These are phyloP conservation scores for Loris lydekkerianus DNA, from an alignment of 2,797 vertebrate genomes.

Conservation along the genomic window DNA sequence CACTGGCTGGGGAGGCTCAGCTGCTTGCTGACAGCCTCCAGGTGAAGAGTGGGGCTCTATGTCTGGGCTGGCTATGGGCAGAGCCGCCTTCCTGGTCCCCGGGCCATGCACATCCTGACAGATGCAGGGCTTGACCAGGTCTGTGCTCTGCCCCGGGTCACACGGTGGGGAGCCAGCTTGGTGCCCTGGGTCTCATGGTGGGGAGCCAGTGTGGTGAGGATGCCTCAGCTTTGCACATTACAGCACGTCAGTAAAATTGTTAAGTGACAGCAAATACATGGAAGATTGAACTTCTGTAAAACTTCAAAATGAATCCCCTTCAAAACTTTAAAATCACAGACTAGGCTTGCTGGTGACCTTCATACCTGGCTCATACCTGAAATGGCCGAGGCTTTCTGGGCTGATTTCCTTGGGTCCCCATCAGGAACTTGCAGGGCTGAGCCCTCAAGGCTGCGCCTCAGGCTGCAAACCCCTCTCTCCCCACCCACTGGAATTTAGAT, in stretches of 20 bases:
- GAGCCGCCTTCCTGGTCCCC: accelerated
- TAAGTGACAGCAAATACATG: too few relatives aligned
- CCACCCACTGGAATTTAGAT: accelerated
- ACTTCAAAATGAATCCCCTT: background rate
- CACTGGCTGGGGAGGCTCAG: background rate
- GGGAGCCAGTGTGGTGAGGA: too few relatives aligned
- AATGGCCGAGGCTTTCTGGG: background rate
- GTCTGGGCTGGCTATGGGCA: accelerated
- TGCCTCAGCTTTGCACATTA: accelerated
- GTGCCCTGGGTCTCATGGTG: accelerated
- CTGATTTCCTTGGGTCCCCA: accelerated
- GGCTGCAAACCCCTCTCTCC: background rate
- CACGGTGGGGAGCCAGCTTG: too few relatives aligned
- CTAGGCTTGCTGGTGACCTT: background rate
- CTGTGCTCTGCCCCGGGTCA: accelerated
- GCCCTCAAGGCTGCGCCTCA: too few relatives aligned
- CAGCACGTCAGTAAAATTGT: background rate
- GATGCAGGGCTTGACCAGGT: accelerated
- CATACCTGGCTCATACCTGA: accelerated
- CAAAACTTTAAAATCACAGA: background rate
- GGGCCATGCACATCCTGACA: background rate
- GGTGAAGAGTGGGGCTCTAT: accelerated
- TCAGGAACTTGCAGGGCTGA: background rate
- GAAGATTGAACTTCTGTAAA: background rate
- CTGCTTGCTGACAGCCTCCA: accelerated